Percentiles rank a stretch among this genome's conserved stretches.
Conservation (phyloP, 2,113 vertebrate genomes). For the Oryzias curvinotus region DNA sequence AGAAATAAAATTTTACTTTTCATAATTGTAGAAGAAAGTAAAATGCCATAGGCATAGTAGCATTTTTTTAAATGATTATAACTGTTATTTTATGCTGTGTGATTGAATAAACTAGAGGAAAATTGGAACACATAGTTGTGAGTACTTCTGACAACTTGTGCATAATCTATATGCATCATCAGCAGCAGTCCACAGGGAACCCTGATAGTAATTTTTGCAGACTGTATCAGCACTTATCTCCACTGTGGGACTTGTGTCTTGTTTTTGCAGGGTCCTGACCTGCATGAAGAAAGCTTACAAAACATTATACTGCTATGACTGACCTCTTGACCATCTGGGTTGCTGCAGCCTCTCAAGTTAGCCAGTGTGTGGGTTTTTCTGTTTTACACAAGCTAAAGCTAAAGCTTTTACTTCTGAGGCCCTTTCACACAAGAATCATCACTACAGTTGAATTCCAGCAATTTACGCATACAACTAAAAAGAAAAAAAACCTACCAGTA, state of each 20-base stretch:
- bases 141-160: not conserved
- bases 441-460: not conserved
- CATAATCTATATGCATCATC: slow-evolving; percentile 1
- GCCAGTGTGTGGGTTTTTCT: not conserved
- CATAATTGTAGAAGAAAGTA: not conserved
- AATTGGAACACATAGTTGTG: slow-evolving; percentile 14
- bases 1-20: not conserved
- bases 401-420: not conserved
- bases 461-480: not conserved
- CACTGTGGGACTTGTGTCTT: not conserved
- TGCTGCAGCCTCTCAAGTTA: not conserved
- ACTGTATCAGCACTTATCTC: not conserved
- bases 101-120: not conserved
- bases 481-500: not conserved
- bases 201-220: not conserved
- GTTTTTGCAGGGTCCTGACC: slow-evolving; percentile 9
- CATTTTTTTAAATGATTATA: not conserved
- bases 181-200: not conserved
- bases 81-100: slow-evolving; percentile 3
- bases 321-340: slow-evolving; percentile 8
- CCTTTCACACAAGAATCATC: not conserved
- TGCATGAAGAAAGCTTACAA: not conserved
- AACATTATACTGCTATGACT: slow-evolving; percentile 4
- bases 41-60: slow-evolving; percentile 24
- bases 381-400: not conserved